Evolutionary conservation across 2,888 invertebrate species (phyloP).

Genomic region (Baccha elongata): DNA sequence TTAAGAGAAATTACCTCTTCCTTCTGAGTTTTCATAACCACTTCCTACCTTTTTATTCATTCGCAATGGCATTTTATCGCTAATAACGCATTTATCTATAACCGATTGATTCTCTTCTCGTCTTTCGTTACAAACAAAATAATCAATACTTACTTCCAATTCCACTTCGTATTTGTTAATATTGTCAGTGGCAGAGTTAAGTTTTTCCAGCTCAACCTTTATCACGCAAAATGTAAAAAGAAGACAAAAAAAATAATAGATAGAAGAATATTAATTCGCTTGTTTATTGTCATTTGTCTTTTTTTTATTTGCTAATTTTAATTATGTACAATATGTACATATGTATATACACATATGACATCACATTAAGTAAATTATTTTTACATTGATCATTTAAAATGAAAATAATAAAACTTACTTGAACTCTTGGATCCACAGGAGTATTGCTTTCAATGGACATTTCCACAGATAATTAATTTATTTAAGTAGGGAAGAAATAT

Average conservation of each 20-base stretch:
- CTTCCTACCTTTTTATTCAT: background rate
- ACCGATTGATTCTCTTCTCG: slow-evolving; percentile 14
- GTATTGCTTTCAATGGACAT: slow-evolving; percentile 85
- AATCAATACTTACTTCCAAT: slow-evolving; percentile 86
- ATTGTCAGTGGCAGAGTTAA: slow-evolving; percentile 95
- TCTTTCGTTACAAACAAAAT: slow-evolving; percentile 63
- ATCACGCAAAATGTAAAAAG: slow-evolving; percentile 14
- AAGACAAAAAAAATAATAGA: slow-evolving; percentile 29
- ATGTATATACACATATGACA: slow-evolving; percentile 38
- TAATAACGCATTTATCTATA: background rate
- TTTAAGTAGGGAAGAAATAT: slow-evolving; percentile 13
- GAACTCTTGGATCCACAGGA: slow-evolving; percentile 90
- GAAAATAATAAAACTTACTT: slow-evolving; percentile 83
- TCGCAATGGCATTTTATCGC: background rate
- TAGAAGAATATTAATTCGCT: slow-evolving; percentile 35
- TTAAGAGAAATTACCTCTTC: background rate
- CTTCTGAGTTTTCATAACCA: background rate
- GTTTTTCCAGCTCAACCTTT: slow-evolving; percentile 92
- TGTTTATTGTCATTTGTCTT: slow-evolving; percentile 26
- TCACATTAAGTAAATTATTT: slow-evolving; percentile 51
- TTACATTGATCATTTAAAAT: slow-evolving; percentile 30
- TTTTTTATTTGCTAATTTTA: background rate
- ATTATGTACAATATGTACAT: no score
- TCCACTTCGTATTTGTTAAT: slow-evolving; percentile 95
- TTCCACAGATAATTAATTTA: slow-evolving; percentile 60